These are phyloP conservation scores for Drosophila littoralis DNA, from an alignment of 1,140 invertebrate species.

Conservation along the genomic window DNA sequence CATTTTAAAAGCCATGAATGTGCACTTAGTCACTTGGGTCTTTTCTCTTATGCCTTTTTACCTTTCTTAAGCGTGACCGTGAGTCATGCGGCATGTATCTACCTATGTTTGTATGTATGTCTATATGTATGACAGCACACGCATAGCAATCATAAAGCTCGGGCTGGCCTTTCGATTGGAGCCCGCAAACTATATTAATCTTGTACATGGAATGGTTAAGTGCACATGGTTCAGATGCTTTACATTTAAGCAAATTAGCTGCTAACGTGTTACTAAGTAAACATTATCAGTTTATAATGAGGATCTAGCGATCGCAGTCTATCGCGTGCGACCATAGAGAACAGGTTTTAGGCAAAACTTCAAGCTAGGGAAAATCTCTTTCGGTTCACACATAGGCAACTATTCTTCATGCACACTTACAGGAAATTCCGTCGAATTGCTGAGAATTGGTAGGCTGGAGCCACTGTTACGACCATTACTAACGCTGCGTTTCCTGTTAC, in stretches of 20 bases:
- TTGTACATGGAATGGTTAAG: constrained; percentile 8
- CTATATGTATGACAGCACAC: constrained; percentile 9
- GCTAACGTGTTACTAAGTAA: constrained; percentile 41
- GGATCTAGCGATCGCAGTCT: neutral
- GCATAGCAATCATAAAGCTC: constrained; percentile 7
- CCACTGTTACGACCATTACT: constrained; percentile 1
- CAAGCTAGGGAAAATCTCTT: neutral
- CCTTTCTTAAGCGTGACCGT: constrained; percentile 49
- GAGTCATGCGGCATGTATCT: constrained; percentile 33
- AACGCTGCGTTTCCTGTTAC: constrained; percentile 37
- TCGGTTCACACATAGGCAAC: neutral
- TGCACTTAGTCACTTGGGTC: constrained; percentile 73
- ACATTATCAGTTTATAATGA: constrained; percentile 40
- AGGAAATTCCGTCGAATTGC: constrained; percentile 24
- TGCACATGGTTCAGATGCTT: constrained; percentile 18
- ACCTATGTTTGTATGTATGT: neutral
- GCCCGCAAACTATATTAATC: constrained; percentile 1
- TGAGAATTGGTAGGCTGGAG: neutral
- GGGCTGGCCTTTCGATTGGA: constrained; percentile 3
- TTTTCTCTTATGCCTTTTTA: constrained; percentile 55
- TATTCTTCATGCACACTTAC: neutral
- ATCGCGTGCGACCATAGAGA: constrained; percentile 17
- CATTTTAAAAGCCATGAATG: constrained; percentile 76
- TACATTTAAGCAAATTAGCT: constrained; percentile 26
- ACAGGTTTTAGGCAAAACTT: constrained; percentile 12